Base-by-base conservation (phyloP, 1,140 invertebrate species). In the Dinoponera quadriceps region DNA sequence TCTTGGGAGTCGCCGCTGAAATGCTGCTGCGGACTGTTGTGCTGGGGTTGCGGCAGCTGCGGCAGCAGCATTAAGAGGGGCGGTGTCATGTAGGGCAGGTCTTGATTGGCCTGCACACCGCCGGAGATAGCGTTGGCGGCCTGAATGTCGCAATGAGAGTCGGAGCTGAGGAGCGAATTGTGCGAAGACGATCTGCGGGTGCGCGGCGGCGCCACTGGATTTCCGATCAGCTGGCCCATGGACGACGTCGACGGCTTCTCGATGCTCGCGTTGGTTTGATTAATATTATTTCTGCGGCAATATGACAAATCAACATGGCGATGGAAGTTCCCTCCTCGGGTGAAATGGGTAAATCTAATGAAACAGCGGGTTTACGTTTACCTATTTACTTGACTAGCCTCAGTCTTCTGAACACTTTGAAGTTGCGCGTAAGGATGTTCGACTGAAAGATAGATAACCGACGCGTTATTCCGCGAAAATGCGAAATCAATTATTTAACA, bases 1-100 rank as follows among this genome's bases (percentile, higher is more conserved):
- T 98, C 97, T 83, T 97, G 97, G 4, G 97, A 98, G 93, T 98
- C 97, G 0, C 97, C 97, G 90, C 97, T 98, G 89, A 98, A 98
- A 92, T 97, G 96, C 33, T 95, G 94, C 60, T 96, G 95, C 85
- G 80, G 92, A 89, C 60, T 91, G 49, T 90, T 92, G 75, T 90
- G 88, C 55, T 91, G 91, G 54, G 89, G 38, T 75, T 93, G 93
- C 13, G 90, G 92, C 29, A 90, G 90, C 57, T 92, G 92, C 33
- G 93, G 93, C 27, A 94, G 91, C 55, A 94, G 92, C 94, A 88
- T 93, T 60, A 95, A 93, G 59, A 97, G 95, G 0, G 97, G 97
- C 72, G 97, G 97, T 49, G 97, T 98, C 96, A 98, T 98, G 89
- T 98, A 98, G 7, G 97, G 98, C 91, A 98, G 94, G 91, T 98